These are phyloP conservation scores for Myotis findleyi DNA, from an alignment of 2,797 vertebrate genomes.

Conservation along the genomic window DNA sequence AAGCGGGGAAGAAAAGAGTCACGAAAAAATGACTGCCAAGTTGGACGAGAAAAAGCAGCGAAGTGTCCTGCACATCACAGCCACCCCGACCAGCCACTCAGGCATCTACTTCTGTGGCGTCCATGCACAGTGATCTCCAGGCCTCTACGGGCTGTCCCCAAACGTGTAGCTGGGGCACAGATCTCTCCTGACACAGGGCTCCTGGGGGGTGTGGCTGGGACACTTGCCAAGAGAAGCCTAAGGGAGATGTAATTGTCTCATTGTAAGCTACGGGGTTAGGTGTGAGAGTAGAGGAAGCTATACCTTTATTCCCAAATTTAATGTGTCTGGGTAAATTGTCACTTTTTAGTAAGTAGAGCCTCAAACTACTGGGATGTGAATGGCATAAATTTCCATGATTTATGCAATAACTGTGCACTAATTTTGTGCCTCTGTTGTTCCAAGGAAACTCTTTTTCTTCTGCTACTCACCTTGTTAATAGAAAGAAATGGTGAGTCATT, in stretches of 20 bases:
- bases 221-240: background rate
- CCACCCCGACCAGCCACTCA: background rate
- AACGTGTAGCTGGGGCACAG: background rate
- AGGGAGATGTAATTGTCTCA: background rate
- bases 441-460: background rate
- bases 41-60: slow-evolving; percentile 32
- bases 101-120: slow-evolving; percentile 59
- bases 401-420: background rate
- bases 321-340: background rate
- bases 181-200: background rate
- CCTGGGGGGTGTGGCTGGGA: background rate
- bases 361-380: background rate
- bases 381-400: background rate
- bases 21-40: background rate
- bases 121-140: slow-evolving; percentile 25
- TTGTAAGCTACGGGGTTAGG: background rate
- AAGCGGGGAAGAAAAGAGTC: background rate
- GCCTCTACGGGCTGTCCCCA: background rate
- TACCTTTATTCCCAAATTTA: background rate
- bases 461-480: background rate
- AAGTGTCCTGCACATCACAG: slow-evolving; percentile 14
- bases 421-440: background rate
- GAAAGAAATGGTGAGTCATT: background rate
- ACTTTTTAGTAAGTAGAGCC: background rate
- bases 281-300: background rate